Evolutionary conservation across 2,888 invertebrate genomes (phyloP).

Genomic region (Stenurella melanura): DNA sequence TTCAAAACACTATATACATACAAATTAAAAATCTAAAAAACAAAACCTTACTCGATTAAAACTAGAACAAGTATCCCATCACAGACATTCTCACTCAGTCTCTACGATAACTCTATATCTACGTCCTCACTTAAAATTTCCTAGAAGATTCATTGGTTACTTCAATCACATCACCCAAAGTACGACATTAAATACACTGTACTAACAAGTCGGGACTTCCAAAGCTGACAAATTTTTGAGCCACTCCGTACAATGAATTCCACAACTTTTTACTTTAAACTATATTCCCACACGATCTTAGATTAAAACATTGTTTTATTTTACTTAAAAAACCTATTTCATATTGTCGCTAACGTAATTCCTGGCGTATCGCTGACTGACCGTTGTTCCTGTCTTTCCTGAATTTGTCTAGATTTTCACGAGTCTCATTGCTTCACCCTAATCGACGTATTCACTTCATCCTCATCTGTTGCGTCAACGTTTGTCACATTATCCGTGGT

Average conservation of each 20-base stretch:
- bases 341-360: not conserved
- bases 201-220: not conserved
- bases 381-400: not conserved
- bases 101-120: not conserved
- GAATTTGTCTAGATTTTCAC: not conserved
- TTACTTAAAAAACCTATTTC: slow-evolving; percentile 36
- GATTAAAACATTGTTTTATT: slow-evolving; percentile 19
- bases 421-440: slow-evolving; percentile 67
- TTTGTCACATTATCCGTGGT: slow-evolving; percentile 65
- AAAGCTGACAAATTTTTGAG: slow-evolving; percentile 16
- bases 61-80: slow-evolving; percentile 14
- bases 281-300: slow-evolving; percentile 37
- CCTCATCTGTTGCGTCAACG: slow-evolving; percentile 72
- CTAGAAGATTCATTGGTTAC: not conserved
- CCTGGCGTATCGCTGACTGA: slow-evolving; percentile 7
- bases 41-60: not conserved
- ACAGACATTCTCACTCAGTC: slow-evolving; percentile 26
- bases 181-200: not conserved
- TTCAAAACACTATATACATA: not conserved
- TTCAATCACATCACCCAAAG: not conserved
- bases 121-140: not conserved
- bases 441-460: slow-evolving; percentile 72
- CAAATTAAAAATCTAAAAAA: slow-evolving; percentile 1
- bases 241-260: slow-evolving; percentile 13
- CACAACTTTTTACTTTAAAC: slow-evolving; percentile 17